Base-by-base conservation (phyloP, 2,888 invertebrate genomes). In the Portevinia maculata region DNA sequence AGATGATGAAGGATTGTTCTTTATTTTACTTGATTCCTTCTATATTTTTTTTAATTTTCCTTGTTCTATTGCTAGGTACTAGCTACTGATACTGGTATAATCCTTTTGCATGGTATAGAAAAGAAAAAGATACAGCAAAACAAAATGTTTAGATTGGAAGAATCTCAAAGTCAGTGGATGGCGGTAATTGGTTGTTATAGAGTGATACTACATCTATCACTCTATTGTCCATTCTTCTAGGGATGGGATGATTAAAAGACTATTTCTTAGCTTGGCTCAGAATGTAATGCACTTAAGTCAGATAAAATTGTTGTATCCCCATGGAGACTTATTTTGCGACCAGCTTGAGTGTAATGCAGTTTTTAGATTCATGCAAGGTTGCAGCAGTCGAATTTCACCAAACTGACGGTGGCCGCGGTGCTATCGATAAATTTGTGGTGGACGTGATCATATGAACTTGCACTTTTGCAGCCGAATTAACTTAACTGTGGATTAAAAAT, bases 1-100 rank as follows among this genome's bases (percentile, higher is more conserved):
- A 69, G 52, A 57, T 69, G 74, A 74, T 69, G 59, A 75, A 69
- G 69, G 48, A 76, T 70, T 76, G 70, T 76, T 65, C 70, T 81
- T 64, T 13, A 59, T 52, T 75, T 64, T 53, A 21, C 59, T 75
- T 48, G 48, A 46, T 41, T 46, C n/a, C n/a, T n/a, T n/a, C n/a
- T n/a, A n/a, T n/a, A n/a, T 44, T 19, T 24, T 15, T 60, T 21
- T n/a, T 28, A 37, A 21, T n/a, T n/a, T 64, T 37, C 41, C 15
- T 48, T 37, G 17, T 7, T 13, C 19, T 2, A 4, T 60, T 41
- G 17, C 15, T 24, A 24, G 24, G n/a, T n/a, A n/a, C n/a, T n/a
- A n/a, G n/a, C n/a, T n/a, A n/a, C n/a, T 44, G 34, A 21, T 21
- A 13, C 48, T 39, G 7, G 19, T 9, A n/a, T 71, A 52, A 71